phyloP scores from a whole-genome alignment of 2,113 vertebrate genomes.

The Alligator sinensis region DNA sequence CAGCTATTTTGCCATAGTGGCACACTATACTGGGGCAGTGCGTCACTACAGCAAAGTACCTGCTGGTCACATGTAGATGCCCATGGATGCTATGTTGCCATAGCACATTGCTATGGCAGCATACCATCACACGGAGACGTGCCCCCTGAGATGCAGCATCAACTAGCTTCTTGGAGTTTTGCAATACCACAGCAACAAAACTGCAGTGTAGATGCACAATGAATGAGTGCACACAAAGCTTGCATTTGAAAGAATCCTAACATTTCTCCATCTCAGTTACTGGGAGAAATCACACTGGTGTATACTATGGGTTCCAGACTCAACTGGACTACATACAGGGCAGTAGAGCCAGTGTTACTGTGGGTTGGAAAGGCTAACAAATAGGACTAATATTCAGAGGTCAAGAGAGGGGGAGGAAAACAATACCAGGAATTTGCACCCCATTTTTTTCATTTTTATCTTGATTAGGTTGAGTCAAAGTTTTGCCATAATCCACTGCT shows the following conservation, averaged over 20 bases:
- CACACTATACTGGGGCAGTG: too few relatives aligned
- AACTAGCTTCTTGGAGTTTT: too few relatives aligned
- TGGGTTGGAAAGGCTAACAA: not conserved
- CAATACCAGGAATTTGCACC: not conserved
- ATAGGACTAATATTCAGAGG: not conserved
- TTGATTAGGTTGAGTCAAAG: not conserved
- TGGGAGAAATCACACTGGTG: not conserved
- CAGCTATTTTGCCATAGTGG: too few relatives aligned
- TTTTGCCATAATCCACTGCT: not conserved
- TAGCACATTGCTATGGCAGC: too few relatives aligned
- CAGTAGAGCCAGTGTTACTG: not conserved
- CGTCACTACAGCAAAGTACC: too few relatives aligned
- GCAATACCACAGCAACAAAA: too few relatives aligned
- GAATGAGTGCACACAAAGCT: too few relatives aligned
- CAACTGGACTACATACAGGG: fast-evolving
- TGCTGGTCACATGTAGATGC: too few relatives aligned
- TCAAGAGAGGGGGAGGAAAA: not conserved
- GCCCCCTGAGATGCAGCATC: too few relatives aligned
- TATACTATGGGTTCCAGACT: fast-evolving
- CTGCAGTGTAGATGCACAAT: too few relatives aligned
- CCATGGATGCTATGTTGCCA: too few relatives aligned
- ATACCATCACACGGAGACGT: too few relatives aligned
- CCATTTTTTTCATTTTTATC: not conserved
- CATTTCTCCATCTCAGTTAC: not conserved
- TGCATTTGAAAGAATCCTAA: fast-evolving